Evolutionary conservation across 2,113 vertebrate genomes (phyloP).

Genomic region (Mus pahari): DNA sequence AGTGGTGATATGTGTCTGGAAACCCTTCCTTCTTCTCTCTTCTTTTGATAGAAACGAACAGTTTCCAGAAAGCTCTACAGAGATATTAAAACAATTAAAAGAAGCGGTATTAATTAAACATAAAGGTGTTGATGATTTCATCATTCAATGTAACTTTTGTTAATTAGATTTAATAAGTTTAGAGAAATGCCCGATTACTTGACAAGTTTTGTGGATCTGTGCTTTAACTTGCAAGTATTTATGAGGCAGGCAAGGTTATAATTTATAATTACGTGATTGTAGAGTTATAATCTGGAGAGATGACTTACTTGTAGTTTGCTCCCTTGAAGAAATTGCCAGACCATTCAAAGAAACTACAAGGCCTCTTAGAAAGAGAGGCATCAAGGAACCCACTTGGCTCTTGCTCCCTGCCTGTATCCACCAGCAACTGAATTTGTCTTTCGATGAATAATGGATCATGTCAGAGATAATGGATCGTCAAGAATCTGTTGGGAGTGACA

Average conservation of each 20-base stretch:
- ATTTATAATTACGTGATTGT: constrained; percentile 30
- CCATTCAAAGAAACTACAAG: background rate
- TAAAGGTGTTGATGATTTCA: constrained; percentile 29
- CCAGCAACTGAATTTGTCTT: background rate
- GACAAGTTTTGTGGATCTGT: constrained; percentile 18
- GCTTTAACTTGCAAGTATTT: constrained; percentile 15
- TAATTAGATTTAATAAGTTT: constrained; percentile 16
- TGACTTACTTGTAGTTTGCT: background rate
- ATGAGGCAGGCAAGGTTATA: background rate
- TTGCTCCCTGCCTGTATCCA: background rate
- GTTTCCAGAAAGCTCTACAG: background rate
- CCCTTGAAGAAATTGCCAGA: background rate
- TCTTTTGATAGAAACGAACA: constrained; percentile 32
- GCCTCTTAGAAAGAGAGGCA: background rate
- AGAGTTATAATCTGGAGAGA: background rate
- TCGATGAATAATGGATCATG: too few relatives aligned
- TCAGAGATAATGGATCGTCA: background rate
- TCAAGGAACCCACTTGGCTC: background rate
- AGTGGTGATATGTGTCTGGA: background rate
- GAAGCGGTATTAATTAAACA: background rate
- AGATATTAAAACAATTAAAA: constrained; percentile 9
- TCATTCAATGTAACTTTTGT: constrained; percentile 24
- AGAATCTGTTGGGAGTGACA: background rate
- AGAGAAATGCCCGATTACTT: background rate
- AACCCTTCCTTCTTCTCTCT: background rate